Base-by-base conservation (phyloP, 2,113 vertebrate genomes). In the Antechinus flavipes region DNA sequence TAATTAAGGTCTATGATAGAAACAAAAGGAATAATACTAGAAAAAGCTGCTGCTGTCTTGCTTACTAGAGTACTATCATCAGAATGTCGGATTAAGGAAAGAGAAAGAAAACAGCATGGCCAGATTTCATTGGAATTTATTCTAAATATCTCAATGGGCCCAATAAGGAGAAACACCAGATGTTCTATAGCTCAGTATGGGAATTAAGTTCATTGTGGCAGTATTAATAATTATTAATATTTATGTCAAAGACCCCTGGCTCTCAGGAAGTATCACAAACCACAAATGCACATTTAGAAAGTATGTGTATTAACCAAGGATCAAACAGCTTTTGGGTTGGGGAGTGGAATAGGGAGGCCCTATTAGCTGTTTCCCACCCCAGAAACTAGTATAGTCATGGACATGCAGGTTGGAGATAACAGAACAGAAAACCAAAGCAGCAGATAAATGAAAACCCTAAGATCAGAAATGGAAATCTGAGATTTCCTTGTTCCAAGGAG, bases 211-310 rank as follows among this genome's bases (percentile, higher is more conserved):
- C 68, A 84, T 42, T 10, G 7, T 42, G n/a, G 35, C 5, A 84
- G 68, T 84, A 84, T 84, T 84, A 84, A 84, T 84, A 84, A 42
- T 84, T 84, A 42, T 84, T 76, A 76, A 76, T 76, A 76, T 76
- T 76, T 84, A 84, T 84, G 68, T 84, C 68, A 84, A 84, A 84
- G 68, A 84, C 68, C 30, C 14, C 35, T 4, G 1, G 30, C 61
- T 76, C 61, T 76, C 61, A 76, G 61, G 61, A 76, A 76, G 61
- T 76, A 76, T 76, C 61, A 84, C 35, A 42, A 84, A 84, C 68
- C 68, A 84, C 6, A 68, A 42, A 35, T 84, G 68, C 35, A 84
- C n/a, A 84, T 84, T 84, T 84, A 35, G 68, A 84, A 84, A 84
- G 35, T 22, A 16, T 84, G 68, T 84, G 19, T 84, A 6, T 84